phyloP scores from a whole-genome alignment of 2,113 vertebrate species.

The Hipposideros armiger region DNA sequence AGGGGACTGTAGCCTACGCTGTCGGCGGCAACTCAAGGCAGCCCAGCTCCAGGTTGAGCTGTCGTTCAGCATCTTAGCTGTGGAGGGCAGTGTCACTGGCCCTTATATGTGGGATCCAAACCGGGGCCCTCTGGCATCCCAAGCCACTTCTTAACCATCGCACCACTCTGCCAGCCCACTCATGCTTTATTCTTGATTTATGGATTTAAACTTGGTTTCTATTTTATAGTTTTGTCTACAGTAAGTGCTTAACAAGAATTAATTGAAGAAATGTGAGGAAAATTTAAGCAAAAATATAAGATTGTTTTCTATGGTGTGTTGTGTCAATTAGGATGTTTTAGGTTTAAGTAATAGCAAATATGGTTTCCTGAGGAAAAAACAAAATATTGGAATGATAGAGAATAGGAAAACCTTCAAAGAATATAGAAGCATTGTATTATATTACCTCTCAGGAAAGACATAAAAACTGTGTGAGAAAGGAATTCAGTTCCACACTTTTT shows the following conservation, averaged over 20 bases:
- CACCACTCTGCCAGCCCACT: background rate
- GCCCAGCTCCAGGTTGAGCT: too few relatives aligned
- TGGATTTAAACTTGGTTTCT: background rate
- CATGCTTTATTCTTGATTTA: background rate
- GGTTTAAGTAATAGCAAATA: background rate
- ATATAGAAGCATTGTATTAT: background rate
- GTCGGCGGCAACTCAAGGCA: too few relatives aligned
- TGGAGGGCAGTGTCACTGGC: too few relatives aligned
- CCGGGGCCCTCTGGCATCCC: too few relatives aligned
- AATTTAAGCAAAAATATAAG: conserved; percentile 8
- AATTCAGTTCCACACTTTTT: background rate
- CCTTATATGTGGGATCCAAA: too few relatives aligned
- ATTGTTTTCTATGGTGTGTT: too few relatives aligned
- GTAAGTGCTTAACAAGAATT: background rate
- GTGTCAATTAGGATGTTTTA: background rate
- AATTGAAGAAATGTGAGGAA: background rate
- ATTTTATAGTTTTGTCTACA: background rate
- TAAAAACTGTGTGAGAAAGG: background rate
- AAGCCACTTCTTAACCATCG: too few relatives aligned
- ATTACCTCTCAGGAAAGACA: background rate
- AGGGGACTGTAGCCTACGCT: too few relatives aligned
- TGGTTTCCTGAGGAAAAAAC: background rate
- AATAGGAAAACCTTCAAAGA: background rate
- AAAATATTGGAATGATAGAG: background rate
- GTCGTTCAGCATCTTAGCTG: too few relatives aligned